These are phyloP conservation scores for Euplagia quadripunctaria DNA, from an alignment of 2,888 invertebrate genomes.

Conservation along the genomic window DNA sequence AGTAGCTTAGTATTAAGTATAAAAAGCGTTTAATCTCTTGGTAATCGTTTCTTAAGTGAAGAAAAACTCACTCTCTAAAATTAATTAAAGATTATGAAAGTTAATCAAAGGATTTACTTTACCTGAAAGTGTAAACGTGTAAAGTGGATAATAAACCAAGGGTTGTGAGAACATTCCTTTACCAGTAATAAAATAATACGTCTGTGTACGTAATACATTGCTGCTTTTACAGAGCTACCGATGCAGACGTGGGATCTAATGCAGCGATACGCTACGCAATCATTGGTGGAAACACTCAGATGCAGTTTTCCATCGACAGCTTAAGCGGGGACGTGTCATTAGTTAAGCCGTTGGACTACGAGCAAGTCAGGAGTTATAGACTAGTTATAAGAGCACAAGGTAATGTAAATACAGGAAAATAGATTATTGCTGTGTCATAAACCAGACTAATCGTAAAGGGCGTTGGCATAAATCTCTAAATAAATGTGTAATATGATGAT, in stretches of 20 bases:
- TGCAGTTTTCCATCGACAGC: slow-evolving; percentile 97
- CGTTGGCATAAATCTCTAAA: background rate
- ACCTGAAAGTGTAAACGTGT: background rate
- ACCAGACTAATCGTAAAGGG: background rate
- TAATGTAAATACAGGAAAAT: slow-evolving; percentile 48
- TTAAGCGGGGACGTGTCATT: slow-evolving; percentile 96
- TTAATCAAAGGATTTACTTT: too few relatives aligned
- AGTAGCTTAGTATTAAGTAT: too few relatives aligned
- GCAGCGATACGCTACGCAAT: slow-evolving; percentile 97
- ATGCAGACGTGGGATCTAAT: slow-evolving; percentile 97
- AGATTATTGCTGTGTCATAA: background rate
- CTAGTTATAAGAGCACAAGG: slow-evolving; percentile 97
- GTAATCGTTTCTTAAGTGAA: background rate
- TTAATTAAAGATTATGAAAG: too few relatives aligned
- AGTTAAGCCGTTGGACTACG: slow-evolving; percentile 96
- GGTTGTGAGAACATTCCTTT: background rate
- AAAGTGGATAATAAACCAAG: background rate
- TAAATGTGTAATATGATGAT: background rate
- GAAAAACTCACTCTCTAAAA: background rate
- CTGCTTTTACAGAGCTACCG: slow-evolving; percentile 90
- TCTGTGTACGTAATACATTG: slow-evolving; percentile 25
- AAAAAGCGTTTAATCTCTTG: background rate
- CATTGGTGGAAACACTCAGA: slow-evolving; percentile 97
- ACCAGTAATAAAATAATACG: background rate
- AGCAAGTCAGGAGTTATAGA: slow-evolving; percentile 94